Evolutionary conservation across 2,888 invertebrate species (phyloP).

Genomic region (Dorcus hopei): DNA sequence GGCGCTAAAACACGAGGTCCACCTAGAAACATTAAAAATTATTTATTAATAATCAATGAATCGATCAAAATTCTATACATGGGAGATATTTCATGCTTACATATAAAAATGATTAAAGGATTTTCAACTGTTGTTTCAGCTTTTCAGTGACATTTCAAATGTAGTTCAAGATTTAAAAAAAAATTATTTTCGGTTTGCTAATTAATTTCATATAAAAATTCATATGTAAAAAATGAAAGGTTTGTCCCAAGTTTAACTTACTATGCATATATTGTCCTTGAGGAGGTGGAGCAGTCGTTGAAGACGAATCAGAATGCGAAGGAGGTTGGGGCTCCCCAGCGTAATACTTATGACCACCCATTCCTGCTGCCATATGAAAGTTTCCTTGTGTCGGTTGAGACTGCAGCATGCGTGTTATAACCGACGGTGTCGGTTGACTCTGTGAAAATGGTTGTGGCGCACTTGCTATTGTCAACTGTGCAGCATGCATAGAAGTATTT

Average conservation of each 20-base stretch:
- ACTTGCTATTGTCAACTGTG: conserved; percentile 47
- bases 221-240: too few species aligned
- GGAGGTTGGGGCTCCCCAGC: conserved; percentile 11
- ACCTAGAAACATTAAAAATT: conserved; percentile 14
- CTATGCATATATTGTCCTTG: conserved; percentile 14
- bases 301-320: conserved; percentile 7
- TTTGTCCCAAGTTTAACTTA: not conserved
- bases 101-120: too few species aligned
- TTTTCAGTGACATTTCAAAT: not conserved
- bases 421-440: conserved; percentile 54
- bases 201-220: too few species aligned
- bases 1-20: conserved; percentile 29
- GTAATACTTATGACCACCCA: conserved; percentile 10
- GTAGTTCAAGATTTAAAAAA: not conserved
- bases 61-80: too few species aligned
- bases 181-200: too few species aligned
- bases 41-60: not conserved
- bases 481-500: conserved; percentile 21
- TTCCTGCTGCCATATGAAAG: conserved; percentile 9
- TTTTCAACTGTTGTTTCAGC: not conserved
- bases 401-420: conserved; percentile 63
- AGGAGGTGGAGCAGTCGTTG: conserved; percentile 1
- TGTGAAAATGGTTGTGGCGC: conserved; percentile 55
- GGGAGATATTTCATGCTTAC: too few species aligned
- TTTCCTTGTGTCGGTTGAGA: conserved; percentile 44